phyloP scores from a whole-genome alignment of 92 coral and sea anemone species.

The Diadumene lineata region DNA sequence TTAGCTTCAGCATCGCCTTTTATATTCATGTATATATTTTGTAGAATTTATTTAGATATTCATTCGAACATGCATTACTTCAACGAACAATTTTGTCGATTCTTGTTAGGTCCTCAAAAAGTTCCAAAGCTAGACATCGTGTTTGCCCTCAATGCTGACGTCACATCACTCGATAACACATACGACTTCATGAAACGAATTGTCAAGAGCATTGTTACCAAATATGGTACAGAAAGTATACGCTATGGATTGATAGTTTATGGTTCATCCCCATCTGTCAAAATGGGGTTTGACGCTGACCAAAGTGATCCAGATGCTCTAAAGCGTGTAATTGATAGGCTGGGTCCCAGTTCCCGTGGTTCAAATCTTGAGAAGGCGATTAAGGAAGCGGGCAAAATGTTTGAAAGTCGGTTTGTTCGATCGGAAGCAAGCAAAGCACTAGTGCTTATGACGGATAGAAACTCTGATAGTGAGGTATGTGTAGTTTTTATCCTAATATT shows the following conservation, averaged over 20 bases:
- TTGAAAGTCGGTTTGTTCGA: constrained; percentile 61
- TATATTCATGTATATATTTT: no score
- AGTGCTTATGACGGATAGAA: constrained; percentile 75
- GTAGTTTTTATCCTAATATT: no score
- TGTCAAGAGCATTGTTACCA: constrained; percentile 57
- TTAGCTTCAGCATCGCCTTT: no score
- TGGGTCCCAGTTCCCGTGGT: constrained; percentile 46
- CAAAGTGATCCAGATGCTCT: constrained; percentile 57
- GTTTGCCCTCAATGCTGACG: constrained; percentile 75
- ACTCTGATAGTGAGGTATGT: constrained; percentile 50
- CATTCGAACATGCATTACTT: neutral
- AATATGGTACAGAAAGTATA: constrained; percentile 58
- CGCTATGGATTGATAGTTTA: constrained; percentile 82
- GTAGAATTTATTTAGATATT: no score
- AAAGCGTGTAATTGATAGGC: constrained; percentile 29
- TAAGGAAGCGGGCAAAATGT: constrained; percentile 50
- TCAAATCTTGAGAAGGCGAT: constrained; percentile 65
- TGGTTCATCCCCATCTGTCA: constrained; percentile 59
- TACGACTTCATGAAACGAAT: constrained; percentile 66
- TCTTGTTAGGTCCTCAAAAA: constrained; percentile 13
- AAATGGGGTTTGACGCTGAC: constrained; percentile 60
- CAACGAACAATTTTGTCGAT: neutral
- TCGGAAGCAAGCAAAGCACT: constrained; percentile 64
- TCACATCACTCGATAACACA: constrained; percentile 43
- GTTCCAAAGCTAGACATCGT: constrained; percentile 72